Evolutionary conservation across 37 sponge, comb jelly and placozoan genomes (phyloP).

Genomic region (Amphimedon queenslandica): DNA sequence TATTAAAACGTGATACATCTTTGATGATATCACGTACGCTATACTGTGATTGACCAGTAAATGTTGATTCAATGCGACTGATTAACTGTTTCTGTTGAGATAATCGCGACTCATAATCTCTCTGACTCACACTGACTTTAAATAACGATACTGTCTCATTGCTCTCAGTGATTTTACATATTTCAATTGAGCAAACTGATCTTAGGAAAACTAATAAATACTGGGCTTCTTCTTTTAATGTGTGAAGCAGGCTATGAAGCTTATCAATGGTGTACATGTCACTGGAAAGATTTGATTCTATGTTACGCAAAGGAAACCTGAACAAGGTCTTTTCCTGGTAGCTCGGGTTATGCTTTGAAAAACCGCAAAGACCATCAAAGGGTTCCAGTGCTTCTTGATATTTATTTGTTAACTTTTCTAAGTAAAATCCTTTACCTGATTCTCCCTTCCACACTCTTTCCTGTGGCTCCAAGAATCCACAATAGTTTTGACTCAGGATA

Average conservation of each 20-base stretch:
- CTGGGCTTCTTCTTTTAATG: conserved; percentile 19
- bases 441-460: conserved; percentile 3
- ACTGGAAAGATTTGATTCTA: neutral
- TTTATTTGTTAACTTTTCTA: too few relatives aligned
- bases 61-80: neutral
- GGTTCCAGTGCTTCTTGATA: too few relatives aligned
- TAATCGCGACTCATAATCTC: neutral
- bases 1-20: neutral
- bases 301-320: too few relatives aligned
- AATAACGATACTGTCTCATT: neutral
- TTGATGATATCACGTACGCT: neutral
- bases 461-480: too few relatives aligned
- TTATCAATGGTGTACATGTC: neutral
- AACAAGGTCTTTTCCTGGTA: too few relatives aligned
- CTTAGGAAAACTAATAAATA: too few relatives aligned
- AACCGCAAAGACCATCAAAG: conserved; percentile 10
- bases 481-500: too few relatives aligned
- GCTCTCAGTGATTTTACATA: too few relatives aligned
- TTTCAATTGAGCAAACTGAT: too few relatives aligned
- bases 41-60: neutral
- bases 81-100: neutral
- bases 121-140: neutral
- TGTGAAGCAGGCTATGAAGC: neutral
- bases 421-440: conserved; percentile 6
- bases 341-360: neutral